phyloP scores from a whole-genome alignment of 2,113 vertebrate genomes.

The Lagopus leucura region DNA sequence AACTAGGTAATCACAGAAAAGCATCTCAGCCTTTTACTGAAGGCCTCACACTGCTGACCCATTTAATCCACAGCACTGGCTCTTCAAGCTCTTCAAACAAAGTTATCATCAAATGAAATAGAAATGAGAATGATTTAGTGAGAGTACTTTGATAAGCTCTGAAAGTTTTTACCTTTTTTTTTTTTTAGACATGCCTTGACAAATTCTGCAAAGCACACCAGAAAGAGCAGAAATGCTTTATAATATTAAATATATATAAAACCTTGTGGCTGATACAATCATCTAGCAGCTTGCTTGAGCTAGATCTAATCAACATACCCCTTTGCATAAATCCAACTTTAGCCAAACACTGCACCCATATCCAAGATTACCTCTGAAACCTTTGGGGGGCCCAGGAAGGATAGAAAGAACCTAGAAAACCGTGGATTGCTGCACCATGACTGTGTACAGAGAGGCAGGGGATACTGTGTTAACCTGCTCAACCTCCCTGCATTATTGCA shows the following conservation, averaged over 20 bases:
- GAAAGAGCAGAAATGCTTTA: background rate
- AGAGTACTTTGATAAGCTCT: background rate
- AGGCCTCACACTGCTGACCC: background rate
- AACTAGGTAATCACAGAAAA: background rate
- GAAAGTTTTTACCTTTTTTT: background rate
- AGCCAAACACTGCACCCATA: background rate
- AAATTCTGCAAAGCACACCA: background rate
- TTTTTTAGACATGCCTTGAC: background rate
- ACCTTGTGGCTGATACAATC: background rate
- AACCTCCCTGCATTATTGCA: background rate
- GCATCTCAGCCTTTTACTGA: background rate
- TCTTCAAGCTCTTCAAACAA: background rate
- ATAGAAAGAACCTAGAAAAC: background rate
- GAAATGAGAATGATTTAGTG: background rate
- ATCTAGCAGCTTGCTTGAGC: background rate
- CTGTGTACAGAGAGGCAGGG: background rate
- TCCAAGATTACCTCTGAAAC: background rate
- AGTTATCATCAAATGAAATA: background rate
- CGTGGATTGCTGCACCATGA: background rate
- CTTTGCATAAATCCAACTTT: background rate
- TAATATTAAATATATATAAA: background rate
- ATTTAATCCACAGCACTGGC: background rate
- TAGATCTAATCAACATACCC: background rate
- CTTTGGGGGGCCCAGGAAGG: rapidly evolving
- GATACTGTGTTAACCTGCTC: rapidly evolving